Conservation (phyloP, 2,113 vertebrate genomes). For the Cavia porcellus region DNA sequence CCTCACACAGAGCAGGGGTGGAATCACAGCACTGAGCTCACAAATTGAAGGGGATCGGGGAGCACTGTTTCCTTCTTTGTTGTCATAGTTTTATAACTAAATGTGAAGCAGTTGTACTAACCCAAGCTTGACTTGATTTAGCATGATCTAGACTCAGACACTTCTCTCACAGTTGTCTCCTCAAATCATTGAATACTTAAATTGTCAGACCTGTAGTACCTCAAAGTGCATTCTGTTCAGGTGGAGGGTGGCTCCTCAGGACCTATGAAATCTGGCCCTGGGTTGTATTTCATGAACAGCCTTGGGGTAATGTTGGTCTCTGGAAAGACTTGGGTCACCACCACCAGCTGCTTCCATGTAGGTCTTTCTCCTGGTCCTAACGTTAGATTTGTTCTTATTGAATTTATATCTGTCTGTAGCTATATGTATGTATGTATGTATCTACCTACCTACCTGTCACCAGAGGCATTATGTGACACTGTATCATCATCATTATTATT, state of each 20-base stretch:
- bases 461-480: not conserved
- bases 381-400: not conserved
- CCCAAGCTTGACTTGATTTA: constrained; percentile 13
- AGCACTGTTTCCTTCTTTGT: constrained; percentile 35
- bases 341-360: not conserved
- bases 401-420: not conserved
- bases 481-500: not conserved
- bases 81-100: not conserved
- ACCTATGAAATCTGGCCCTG: not conserved
- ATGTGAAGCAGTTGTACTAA: not conserved
- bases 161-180: not conserved
- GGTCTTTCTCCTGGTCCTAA: not conserved
- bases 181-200: not conserved
- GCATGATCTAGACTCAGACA: not conserved
- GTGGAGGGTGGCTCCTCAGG: not conserved
- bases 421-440: too few species aligned
- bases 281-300: not conserved
- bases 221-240: not conserved
- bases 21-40: not conserved
- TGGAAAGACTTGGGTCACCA: not conserved
- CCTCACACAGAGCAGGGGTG: not conserved
- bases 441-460: not conserved
- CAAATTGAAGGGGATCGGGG: not conserved
- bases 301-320: constrained; percentile 31
- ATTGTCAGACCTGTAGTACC: not conserved